These are phyloP conservation scores for Xenopus laevis DNA, from an alignment of 2,113 vertebrate species.

Conservation along the genomic window DNA sequence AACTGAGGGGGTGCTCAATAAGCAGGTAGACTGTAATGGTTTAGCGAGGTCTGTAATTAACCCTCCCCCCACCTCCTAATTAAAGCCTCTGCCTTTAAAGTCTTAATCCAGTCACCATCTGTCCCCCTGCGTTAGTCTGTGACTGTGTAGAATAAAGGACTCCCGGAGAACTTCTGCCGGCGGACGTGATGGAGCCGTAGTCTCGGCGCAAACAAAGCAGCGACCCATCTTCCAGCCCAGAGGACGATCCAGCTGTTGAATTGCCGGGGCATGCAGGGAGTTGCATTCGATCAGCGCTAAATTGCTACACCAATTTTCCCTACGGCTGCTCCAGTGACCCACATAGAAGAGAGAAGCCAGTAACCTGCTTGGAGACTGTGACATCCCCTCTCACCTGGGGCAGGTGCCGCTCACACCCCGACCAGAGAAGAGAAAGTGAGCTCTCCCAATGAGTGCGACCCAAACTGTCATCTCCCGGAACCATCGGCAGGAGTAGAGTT, in stretches of 20 bases:
- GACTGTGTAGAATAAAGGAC: slow-evolving; percentile 1
- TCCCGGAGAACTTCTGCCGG: slow-evolving; percentile 22
- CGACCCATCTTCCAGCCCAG: background rate
- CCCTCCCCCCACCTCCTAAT: slow-evolving; percentile 43
- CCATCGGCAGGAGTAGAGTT: background rate
- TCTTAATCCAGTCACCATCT: slow-evolving; percentile 43
- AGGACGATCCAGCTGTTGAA: no score
- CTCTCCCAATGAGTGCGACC: no score
- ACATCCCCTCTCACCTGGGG: no score
- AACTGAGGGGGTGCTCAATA: background rate
- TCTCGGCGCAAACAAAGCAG: slow-evolving; percentile 24
- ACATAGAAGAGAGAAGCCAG: no score
- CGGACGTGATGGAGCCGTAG: slow-evolving; percentile 29
- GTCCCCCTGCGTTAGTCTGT: slow-evolving; percentile 25
- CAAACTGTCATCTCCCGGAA: no score
- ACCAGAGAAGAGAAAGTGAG: no score
- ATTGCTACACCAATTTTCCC: no score
- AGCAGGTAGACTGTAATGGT: slow-evolving; percentile 13
- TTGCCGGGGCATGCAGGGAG: no score
- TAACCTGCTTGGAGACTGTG: no score
- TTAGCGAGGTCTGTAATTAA: slow-evolving; percentile 30
- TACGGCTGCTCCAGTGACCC: no score
- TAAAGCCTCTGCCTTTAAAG: slow-evolving; percentile 36
- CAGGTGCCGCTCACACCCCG: no score
- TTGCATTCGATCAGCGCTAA: no score